Evolutionary conservation across 1,140 invertebrate species (phyloP).

Genomic region (Brachystomella parvula): DNA sequence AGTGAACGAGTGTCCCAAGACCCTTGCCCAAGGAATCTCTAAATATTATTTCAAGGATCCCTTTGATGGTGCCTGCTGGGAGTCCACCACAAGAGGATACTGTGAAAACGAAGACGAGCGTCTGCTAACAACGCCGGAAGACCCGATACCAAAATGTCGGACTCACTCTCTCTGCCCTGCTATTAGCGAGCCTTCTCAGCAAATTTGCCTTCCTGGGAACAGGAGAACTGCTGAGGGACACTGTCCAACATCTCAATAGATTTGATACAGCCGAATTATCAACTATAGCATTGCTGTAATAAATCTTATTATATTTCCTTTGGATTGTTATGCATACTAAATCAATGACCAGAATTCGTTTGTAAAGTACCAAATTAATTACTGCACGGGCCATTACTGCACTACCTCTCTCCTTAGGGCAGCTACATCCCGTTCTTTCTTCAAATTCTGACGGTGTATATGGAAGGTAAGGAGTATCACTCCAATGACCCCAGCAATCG

Average conservation of each 20-base stretch:
- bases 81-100: constrained; percentile 23
- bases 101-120: constrained; percentile 23
- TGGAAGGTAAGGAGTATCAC: constrained; percentile 9
- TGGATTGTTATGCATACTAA: too few relatives aligned
- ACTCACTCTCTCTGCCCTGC: constrained; percentile 13
- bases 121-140: constrained; percentile 18
- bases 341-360: too few relatives aligned
- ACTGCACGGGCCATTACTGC: too few relatives aligned
- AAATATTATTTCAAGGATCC: constrained; percentile 25
- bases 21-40: background rate
- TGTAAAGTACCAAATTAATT: too few relatives aligned
- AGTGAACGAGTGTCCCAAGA: constrained; percentile 24
- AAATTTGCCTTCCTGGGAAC: constrained; percentile 28
- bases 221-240: constrained; percentile 8
- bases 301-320: too few relatives aligned
- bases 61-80: constrained; percentile 26
- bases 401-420: too few relatives aligned
- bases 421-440: background rate
- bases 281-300: too few relatives aligned
- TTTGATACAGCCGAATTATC: too few relatives aligned
- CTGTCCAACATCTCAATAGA: background rate
- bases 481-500: constrained; percentile 20
- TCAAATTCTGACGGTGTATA: background rate
- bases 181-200: constrained; percentile 16
- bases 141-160: constrained; percentile 27